Evolutionary conservation across 1,140 invertebrate genomes (phyloP).

Genomic region (Tenebrio molitor): DNA sequence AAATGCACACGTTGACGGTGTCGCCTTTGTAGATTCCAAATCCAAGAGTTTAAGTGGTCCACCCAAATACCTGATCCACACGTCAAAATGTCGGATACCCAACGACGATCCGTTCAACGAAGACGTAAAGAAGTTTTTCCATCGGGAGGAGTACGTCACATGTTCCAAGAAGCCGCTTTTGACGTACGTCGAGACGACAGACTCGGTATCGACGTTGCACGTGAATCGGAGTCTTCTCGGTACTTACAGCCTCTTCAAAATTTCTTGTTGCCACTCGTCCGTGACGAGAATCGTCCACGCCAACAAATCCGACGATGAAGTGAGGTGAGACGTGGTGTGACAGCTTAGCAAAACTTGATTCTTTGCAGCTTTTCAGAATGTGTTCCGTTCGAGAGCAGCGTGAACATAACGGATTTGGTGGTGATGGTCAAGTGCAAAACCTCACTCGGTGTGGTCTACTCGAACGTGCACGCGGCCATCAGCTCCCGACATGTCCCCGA

Average conservation of each 20-base stretch:
- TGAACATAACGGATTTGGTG: constrained; percentile 65
- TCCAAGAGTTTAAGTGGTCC: neutral
- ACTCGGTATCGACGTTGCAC: constrained; percentile 54
- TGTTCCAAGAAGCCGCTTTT: constrained; percentile 67
- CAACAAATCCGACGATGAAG: constrained; percentile 52
- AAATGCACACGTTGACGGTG: neutral
- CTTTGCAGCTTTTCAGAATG: constrained; percentile 67
- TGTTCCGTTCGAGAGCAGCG: constrained; percentile 65
- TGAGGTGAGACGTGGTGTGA: constrained; percentile 54
- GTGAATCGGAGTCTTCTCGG: constrained; percentile 52
- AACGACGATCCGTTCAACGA: constrained; percentile 77
- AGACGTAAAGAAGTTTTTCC: constrained; percentile 74
- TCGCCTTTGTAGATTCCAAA: constrained; percentile 7
- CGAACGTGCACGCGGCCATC: constrained; percentile 68
- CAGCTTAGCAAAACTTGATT: no score
- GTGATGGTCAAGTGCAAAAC: constrained; percentile 67
- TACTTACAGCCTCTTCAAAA: constrained; percentile 53
- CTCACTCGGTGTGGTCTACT: constrained; percentile 66
- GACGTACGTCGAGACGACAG: constrained; percentile 58
- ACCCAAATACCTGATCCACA: constrained; percentile 76
- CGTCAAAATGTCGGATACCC: constrained; percentile 77
- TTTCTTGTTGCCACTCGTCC: constrained; percentile 55
- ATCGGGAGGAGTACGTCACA: constrained; percentile 70
- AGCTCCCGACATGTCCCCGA: constrained; percentile 58
- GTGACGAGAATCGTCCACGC: constrained; percentile 29